Conservation (phyloP, 2,113 vertebrate genomes). For the Crotalus viridis region DNA sequence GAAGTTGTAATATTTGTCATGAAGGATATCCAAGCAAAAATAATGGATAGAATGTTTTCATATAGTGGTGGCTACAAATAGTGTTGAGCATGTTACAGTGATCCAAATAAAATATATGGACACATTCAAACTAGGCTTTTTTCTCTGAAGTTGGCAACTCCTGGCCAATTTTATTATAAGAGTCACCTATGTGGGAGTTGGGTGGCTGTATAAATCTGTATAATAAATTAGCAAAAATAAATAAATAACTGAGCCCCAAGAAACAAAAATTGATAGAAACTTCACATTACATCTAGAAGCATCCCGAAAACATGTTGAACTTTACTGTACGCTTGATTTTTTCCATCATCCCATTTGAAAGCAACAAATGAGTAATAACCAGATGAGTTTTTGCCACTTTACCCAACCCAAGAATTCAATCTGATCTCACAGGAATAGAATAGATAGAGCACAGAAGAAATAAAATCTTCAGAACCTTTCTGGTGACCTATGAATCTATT, state of each 20-base stretch:
- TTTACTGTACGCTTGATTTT: neutral
- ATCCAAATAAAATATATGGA: neutral
- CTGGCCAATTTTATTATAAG: neutral
- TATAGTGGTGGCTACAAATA: neutral
- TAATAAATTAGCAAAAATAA: neutral
- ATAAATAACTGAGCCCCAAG: neutral
- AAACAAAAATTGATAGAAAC: neutral
- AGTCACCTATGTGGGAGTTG: neutral
- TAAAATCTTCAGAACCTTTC: neutral
- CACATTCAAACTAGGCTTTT: neutral
- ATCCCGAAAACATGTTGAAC: neutral
- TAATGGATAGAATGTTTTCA: neutral
- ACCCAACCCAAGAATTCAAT: neutral
- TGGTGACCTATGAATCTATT: neutral
- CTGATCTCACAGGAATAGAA: neutral
- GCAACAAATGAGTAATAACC: neutral
- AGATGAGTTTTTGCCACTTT: neutral
- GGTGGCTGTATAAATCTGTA: neutral
- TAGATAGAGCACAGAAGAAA: neutral
- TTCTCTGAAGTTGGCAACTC: neutral
- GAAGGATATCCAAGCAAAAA: neutral
- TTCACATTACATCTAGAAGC: neutral
- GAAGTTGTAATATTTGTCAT: neutral
- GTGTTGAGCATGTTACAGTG: neutral
- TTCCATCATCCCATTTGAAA: neutral